Base-by-base conservation (phyloP, 2,797 vertebrate genomes). In the Phataginus tricuspis region DNA sequence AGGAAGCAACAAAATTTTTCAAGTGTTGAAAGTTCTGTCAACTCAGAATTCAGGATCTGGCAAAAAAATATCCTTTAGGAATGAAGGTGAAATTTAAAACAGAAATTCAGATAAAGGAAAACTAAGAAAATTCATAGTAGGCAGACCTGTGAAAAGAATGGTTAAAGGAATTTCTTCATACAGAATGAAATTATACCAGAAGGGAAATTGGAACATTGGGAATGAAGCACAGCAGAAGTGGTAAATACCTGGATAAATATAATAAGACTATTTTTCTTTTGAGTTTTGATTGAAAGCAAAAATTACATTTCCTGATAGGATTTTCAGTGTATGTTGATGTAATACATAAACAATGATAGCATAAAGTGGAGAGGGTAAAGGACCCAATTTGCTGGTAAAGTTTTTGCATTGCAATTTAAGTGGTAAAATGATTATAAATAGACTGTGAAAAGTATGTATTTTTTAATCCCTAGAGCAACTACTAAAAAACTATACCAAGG, bases 391-490 rank as follows among this genome's bases (percentile, higher is more conserved):
- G 39, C 14, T 89, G 63, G 39, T 78, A 79, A 72, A 12, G 8
- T 11, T 79, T 91, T 57, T 59, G 25, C 39, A 57, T 64, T 88
- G 71, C 19, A 78, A 55, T 45, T 85, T 23, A 75, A 51, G 49
- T 89, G 42, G 15, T 55, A 82, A 96, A 86, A 90, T 79, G 64
- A 92, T 89, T 82, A 25, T 90, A 92, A 85, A 25, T 64, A 96
- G 63, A 27, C 74, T 11, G 2, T 55, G 51, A 80, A 88, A 91
- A 31, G 21, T 74, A 66, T 88, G 18, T 84, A 34, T 87, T 92
- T 96, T 89, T 16, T 37, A 72, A 63, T 89, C 31, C 37, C 34
- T 78, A 77, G 37, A 64, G 55, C 29, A 72, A 49, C 63, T 55
- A 69, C n/a, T 79, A 93, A 78, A 88, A 29, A 64, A 37, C 49